phyloP scores from a whole-genome alignment of 1,140 invertebrate species.

The Tyrophagus putrescentiae region DNA sequence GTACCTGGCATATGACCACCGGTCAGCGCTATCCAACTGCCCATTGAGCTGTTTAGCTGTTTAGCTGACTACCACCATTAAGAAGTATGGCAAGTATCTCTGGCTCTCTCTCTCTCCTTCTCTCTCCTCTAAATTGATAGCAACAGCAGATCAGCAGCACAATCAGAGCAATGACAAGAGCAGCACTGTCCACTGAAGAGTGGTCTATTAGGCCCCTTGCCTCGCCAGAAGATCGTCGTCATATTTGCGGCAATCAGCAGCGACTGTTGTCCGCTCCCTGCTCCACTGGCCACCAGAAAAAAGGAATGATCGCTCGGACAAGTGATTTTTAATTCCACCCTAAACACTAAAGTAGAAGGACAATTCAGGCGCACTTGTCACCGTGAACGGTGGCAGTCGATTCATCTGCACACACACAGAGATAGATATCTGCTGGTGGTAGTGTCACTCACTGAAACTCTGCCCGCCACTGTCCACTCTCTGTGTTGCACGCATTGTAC shows the following conservation, averaged over 20 bases:
- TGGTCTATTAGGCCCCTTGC: too few species aligned
- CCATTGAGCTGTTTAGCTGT: too few species aligned
- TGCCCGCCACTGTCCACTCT: too few species aligned
- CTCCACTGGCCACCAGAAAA: neutral
- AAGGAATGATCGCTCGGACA: neutral
- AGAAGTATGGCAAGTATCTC: neutral
- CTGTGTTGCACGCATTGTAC: too few species aligned
- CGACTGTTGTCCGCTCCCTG: neutral
- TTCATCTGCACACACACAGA: too few species aligned
- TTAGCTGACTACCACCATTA: neutral
- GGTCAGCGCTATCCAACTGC: too few species aligned
- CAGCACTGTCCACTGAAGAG: neutral
- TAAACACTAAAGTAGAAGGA: too few species aligned
- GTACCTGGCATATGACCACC: conserved; percentile 8
- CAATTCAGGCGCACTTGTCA: too few species aligned
- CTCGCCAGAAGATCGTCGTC: neutral
- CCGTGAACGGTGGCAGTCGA: neutral
- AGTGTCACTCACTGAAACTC: too few species aligned
- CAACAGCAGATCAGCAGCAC: too few species aligned
- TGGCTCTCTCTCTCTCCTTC: too few species aligned
- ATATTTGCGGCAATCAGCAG: neutral
- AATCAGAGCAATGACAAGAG: conserved; percentile 9
- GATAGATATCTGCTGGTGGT: too few species aligned
- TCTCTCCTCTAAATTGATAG: conserved; percentile 11
- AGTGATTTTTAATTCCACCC: conserved; percentile 1